Percentiles rank a stretch among this genome's conserved stretches.
These are phyloP conservation scores for Ageneiosus marmoratus DNA, from an alignment of 2,113 vertebrate genomes.

Conservation along the genomic window DNA sequence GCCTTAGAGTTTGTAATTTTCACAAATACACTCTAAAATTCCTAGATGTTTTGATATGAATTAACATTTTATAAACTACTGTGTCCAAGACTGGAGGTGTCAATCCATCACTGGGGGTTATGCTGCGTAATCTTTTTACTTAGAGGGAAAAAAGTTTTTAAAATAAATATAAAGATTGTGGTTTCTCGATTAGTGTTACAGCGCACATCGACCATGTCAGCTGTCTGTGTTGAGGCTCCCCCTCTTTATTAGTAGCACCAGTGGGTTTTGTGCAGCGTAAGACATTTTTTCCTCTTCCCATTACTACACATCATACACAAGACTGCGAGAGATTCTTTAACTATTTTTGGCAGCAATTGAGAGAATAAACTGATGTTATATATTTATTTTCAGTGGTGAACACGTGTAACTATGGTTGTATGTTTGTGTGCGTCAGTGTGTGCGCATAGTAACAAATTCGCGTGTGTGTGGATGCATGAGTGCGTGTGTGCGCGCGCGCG, in stretches of 20 bases:
- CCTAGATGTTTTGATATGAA: background rate
- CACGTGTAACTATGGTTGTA: constrained; percentile 41
- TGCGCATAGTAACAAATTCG: constrained; percentile 33
- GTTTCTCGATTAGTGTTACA: constrained; percentile 22
- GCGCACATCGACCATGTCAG: background rate
- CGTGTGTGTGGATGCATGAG: constrained; percentile 56
- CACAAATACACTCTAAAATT: background rate
- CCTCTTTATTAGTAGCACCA: constrained; percentile 61
- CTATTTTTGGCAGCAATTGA: constrained; percentile 70
- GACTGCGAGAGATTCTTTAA: constrained; percentile 64
- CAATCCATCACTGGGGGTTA: constrained; percentile 15
- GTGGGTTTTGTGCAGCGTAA: constrained; percentile 64
- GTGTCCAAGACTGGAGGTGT: background rate
- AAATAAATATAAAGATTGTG: constrained; percentile 46
- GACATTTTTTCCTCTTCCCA: constrained; percentile 66
- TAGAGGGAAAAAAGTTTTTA: constrained; percentile 22
- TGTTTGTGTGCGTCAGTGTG: constrained; percentile 63
- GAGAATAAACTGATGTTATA: constrained; percentile 76
- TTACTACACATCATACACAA: constrained; percentile 65
- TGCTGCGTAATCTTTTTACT: constrained; percentile 36
- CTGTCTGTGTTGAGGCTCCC: constrained; percentile 45
- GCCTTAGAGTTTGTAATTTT: background rate
- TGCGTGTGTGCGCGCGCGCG: constrained; percentile 60
- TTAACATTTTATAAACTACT: constrained; percentile 4
- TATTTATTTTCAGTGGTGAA: constrained; percentile 73